Evolutionary conservation across 2,888 invertebrate genomes (phyloP).

Genomic region (Mythimna ferrago): DNA sequence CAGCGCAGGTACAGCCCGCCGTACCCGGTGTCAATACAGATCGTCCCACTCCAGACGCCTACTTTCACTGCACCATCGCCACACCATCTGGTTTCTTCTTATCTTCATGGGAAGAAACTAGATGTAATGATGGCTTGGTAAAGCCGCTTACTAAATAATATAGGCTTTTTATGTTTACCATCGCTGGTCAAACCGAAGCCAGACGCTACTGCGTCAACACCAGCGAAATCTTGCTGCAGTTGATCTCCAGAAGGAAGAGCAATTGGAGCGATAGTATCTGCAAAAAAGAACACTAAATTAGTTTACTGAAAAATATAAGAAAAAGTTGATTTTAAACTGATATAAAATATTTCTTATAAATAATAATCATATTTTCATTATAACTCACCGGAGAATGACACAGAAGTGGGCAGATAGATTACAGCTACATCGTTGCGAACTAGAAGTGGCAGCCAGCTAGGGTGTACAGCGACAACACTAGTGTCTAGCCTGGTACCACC

Average conservation of each 20-base stretch:
- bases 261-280: constrained; percentile 69
- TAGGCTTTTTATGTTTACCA: constrained; percentile 60
- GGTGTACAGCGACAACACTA: constrained; percentile 69
- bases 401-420: constrained; percentile 67
- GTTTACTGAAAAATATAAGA: not conserved
- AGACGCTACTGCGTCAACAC: constrained; percentile 68
- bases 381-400: constrained; percentile 68
- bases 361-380: not conserved
- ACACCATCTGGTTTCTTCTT: too few species aligned
- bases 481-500: constrained; percentile 73
- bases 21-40: too few species aligned
- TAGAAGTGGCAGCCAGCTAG: constrained; percentile 71
- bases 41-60: too few species aligned
- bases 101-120: too few species aligned
- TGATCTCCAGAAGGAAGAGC: constrained; percentile 68
- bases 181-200: constrained; percentile 73
- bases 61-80: too few species aligned
- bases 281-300: constrained; percentile 33
- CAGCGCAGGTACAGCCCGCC: too few species aligned
- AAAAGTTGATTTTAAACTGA: not conserved
- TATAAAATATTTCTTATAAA: not conserved
- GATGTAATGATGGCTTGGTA: not conserved
- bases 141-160: not conserved
- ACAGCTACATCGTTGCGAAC: constrained; percentile 76
- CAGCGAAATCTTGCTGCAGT: constrained; percentile 63